Evolutionary conservation across 2,797 vertebrate species (phyloP).

Genomic region (Clarias platycephalus): DNA sequence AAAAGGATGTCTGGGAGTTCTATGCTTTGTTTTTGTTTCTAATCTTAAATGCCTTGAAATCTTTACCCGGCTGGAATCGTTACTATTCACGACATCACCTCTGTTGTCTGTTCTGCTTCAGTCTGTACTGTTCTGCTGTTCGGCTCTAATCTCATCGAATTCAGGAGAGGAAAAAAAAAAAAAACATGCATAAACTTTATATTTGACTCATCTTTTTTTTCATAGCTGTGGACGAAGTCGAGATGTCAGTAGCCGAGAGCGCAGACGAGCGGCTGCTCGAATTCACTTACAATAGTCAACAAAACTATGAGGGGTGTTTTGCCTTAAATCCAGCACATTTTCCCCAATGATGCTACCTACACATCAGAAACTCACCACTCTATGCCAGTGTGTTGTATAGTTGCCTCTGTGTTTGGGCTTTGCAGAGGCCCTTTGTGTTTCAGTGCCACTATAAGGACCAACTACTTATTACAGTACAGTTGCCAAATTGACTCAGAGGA

Average conservation of each 20-base stretch:
- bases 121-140: conserved; percentile 36
- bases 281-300: conserved; percentile 51
- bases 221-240: conserved; percentile 35
- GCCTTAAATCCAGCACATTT: conserved; percentile 78
- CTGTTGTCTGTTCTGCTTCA: conserved; percentile 54
- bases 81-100: conserved; percentile 53
- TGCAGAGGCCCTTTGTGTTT: conserved; percentile 54
- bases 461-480: conserved; percentile 64
- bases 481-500: conserved; percentile 25
- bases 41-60: conserved; percentile 28
- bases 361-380: conserved; percentile 23
- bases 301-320: conserved; percentile 59
- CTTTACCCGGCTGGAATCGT: conserved; percentile 57
- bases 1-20: conserved; percentile 2
- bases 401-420: conserved; percentile 32
- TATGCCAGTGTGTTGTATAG: conserved; percentile 17
- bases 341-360: conserved; percentile 75
- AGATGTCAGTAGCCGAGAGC: conserved; percentile 61
- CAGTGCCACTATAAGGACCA: conserved; percentile 76
- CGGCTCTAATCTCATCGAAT: conserved; percentile 7
- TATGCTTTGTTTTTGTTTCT: background rate
- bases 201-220: conserved; percentile 3
- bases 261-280: background rate
- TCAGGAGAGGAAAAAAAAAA: conserved; percentile 2
- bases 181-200: conserved; percentile 23